These are phyloP conservation scores for Macropus fuliginosus DNA, from an alignment of 2,797 vertebrate genomes.

Conservation along the genomic window DNA sequence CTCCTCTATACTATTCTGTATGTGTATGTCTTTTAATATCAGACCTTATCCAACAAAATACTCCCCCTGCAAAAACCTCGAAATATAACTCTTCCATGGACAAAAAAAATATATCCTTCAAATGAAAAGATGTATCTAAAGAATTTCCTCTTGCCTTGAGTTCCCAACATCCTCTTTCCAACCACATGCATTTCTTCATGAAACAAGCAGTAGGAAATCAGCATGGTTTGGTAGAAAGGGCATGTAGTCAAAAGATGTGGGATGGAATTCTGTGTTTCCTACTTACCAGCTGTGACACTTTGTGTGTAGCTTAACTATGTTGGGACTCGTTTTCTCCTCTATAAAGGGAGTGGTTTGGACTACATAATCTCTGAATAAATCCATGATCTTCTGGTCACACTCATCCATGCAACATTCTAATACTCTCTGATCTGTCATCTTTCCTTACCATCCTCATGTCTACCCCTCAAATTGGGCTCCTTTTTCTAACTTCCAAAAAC, in stretches of 20 bases:
- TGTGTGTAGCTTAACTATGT: neutral
- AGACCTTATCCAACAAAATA: constrained; percentile 11
- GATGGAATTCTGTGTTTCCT: neutral
- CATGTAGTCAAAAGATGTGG: neutral
- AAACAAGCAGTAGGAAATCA: neutral
- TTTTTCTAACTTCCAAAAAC: neutral
- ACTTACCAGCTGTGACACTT: neutral
- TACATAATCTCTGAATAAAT: neutral
- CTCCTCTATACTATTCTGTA: constrained; percentile 46
- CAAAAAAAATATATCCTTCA: neutral
- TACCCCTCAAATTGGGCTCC: neutral
- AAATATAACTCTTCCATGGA: constrained; percentile 23
- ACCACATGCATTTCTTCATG: neutral
- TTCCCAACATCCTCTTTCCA: neutral
- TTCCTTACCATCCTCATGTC: neutral
- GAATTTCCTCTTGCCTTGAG: neutral
- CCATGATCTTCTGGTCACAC: neutral
- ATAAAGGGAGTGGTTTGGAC: neutral
- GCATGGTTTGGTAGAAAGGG: neutral
- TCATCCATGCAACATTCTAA: constrained; percentile 33
- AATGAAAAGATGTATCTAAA: constrained; percentile 32
- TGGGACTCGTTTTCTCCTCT: neutral
- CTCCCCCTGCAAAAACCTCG: neutral
- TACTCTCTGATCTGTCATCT: neutral
- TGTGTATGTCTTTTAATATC: neutral